Percentiles rank a stretch among this genome's conserved stretches.
phyloP scores from a whole-genome alignment of 2,797 vertebrate genomes.

The Enteromius unitaeniatus region DNA sequence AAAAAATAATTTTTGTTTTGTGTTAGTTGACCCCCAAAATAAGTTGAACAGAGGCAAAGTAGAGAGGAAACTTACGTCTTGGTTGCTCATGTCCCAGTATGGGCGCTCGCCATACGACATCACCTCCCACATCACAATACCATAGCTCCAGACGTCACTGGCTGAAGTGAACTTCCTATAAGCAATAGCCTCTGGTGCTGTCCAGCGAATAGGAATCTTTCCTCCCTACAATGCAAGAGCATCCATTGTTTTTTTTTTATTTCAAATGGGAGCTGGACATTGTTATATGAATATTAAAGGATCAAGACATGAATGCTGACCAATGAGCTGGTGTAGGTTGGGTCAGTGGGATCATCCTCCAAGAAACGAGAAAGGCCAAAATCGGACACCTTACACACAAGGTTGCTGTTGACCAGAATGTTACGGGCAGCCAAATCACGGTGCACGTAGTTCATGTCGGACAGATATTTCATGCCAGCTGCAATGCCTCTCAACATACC shows the following conservation, averaged over 20 bases:
- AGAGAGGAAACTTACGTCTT: slow-evolving; percentile 86
- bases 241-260: not conserved
- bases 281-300: not conserved
- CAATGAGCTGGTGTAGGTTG: slow-evolving; percentile 97
- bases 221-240: slow-evolving; percentile 83
- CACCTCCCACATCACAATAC: slow-evolving; percentile 99
- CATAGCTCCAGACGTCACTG: slow-evolving; percentile 98
- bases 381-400: slow-evolving; percentile 98
- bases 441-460: slow-evolving; percentile 98
- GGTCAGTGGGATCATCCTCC: slow-evolving; percentile 93
- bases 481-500: slow-evolving; percentile 97
- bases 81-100: slow-evolving; percentile 99
- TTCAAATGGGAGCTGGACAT: not conserved
- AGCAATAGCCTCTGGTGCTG: slow-evolving; percentile 95
- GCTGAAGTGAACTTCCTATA: slow-evolving; percentile 99
- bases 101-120: slow-evolving; percentile 98
- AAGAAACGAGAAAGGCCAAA: slow-evolving; percentile 96
- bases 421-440: slow-evolving; percentile 96
- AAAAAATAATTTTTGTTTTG: not conserved
- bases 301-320: slow-evolving; percentile 74
- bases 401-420: slow-evolving; percentile 97
- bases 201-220: slow-evolving; percentile 99
- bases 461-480: slow-evolving; percentile 97
- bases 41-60: slow-evolving; percentile 22
- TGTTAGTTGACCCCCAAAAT: slow-evolving; percentile 37